A percentile compares a stretch with the other conserved stretches of the same genome.
Evolutionary conservation across 23 tunicate genomes (phyloP).

Genomic region (Diplosoma virens): DNA sequence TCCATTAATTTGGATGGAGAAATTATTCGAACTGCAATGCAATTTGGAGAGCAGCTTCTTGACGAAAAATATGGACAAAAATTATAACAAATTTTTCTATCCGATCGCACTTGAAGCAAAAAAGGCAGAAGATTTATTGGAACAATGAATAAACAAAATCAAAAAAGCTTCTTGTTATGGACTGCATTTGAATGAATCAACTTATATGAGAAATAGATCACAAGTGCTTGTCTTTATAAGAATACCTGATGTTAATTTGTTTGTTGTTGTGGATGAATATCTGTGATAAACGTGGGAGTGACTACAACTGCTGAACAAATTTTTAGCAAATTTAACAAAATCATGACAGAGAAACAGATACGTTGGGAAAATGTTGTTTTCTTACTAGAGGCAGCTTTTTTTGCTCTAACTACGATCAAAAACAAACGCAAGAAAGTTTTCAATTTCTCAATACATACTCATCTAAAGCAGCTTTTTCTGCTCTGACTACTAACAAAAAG

Average conservation of each 20-base stretch:
- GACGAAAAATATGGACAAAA: neutral
- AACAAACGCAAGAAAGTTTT: conserved; percentile 3
- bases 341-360: neutral
- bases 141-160: neutral
- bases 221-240: neutral
- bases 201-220: neutral
- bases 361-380: neutral
- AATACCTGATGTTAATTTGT: neutral
- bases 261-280: neutral
- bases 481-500: neutral
- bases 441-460: conserved; percentile 20
- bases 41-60: neutral
- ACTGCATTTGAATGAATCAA: neutral
- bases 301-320: neutral
- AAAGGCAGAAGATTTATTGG: neutral
- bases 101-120: neutral
- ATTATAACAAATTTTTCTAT: neutral
- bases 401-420: neutral
- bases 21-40: neutral
- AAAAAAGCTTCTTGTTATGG: neutral
- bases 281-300: neutral
- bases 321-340: neutral
- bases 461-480: conserved; percentile 29
- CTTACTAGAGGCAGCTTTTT: neutral
- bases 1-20: neutral